phyloP scores from a whole-genome alignment of 1,140 invertebrate genomes.

The Dendroctonus ponderosae region DNA sequence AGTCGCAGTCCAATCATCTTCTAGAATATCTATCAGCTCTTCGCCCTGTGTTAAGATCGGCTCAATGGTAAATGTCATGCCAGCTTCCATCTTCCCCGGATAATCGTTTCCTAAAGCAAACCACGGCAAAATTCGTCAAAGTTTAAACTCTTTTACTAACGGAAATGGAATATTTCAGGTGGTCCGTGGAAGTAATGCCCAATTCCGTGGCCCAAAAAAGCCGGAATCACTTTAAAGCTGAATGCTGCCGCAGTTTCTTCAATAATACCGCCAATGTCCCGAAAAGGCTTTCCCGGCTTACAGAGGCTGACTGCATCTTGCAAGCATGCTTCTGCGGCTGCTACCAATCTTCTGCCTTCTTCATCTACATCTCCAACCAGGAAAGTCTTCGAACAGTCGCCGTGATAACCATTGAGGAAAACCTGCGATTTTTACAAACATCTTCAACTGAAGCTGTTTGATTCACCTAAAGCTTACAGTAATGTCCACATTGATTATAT shows the following conservation, averaged over 20 bases:
- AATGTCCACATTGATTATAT: constrained; percentile 90
- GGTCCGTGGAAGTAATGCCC: constrained; percentile 89
- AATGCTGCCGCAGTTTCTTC: constrained; percentile 62
- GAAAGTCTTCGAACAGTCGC: constrained; percentile 89
- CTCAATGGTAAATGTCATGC: constrained; percentile 95
- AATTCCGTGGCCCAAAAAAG: constrained; percentile 90
- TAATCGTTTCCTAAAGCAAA: constrained; percentile 62
- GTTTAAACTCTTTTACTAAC: constrained; percentile 50
- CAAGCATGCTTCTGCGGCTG: constrained; percentile 69
- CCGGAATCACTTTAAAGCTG: constrained; percentile 70
- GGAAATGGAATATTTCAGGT: constrained; percentile 81
- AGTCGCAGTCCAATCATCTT: constrained; percentile 87
- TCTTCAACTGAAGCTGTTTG: no score
- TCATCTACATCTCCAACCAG: constrained; percentile 79
- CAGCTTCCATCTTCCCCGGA: constrained; percentile 74
- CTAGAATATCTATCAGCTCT: constrained; percentile 65
- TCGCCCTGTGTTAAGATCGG: constrained; percentile 79
- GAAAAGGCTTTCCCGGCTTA: constrained; percentile 71
- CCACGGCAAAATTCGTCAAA: not conserved
- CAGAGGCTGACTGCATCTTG: constrained; percentile 75
- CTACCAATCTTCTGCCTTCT: constrained; percentile 66
- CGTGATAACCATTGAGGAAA: constrained; percentile 82
- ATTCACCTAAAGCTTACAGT: constrained; percentile 64
- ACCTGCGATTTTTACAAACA: constrained; percentile 58
- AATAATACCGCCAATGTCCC: constrained; percentile 71